Evolutionary conservation across 2,888 invertebrate genomes (phyloP), one percentile per base, ranked within the genome.

Genomic region (Dorcus hopei): DNA sequence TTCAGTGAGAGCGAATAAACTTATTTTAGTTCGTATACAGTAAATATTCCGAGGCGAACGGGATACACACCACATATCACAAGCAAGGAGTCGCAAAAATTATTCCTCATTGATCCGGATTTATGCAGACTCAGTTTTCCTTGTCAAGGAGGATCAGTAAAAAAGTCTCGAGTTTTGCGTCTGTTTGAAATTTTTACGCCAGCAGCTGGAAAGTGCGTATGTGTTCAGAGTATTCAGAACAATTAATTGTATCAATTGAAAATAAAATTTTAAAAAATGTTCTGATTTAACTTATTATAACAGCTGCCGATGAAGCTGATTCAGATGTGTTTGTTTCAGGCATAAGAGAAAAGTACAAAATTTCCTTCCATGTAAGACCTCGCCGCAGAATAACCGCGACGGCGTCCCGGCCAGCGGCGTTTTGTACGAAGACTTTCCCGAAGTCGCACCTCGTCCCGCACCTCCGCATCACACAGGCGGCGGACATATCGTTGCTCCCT

Each of bases 281-380:
- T 19, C 19, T 19, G 3, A 19, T 2, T 19, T 19, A 19, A 19
- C 19, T 19, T 19, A 3, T 19, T 19, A 19, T 3, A 19, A 19
- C 19, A 19, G 1, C 19, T 3, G 2, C 3, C 19, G 19, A 19
- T 19, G 19, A 19, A 19, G 3, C 2, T 19, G 19, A 19, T 19
- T 19, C 19, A 19, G 19, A 19, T 7, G 26, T 6, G 7, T 33
- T 73, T 74, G 76, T 84, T 85, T 56, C 86, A 92, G 92, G 79
- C 91, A 91, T 78, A 91, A 91, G 79, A 85, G 91, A 78, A 91
- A 90, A 88, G 90, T 91, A 74, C 91, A 91, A 76, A 91, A 91
- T 74, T 85, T 92, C 62, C 82, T 91, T 72, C 91, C 91, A 49
- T 91, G 91, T 76, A 92, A 92, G 79, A 89, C 89, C 49, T 87